Base-by-base conservation (phyloP, 2,888 invertebrate genomes). In the Margaritifera margaritifera region DNA sequence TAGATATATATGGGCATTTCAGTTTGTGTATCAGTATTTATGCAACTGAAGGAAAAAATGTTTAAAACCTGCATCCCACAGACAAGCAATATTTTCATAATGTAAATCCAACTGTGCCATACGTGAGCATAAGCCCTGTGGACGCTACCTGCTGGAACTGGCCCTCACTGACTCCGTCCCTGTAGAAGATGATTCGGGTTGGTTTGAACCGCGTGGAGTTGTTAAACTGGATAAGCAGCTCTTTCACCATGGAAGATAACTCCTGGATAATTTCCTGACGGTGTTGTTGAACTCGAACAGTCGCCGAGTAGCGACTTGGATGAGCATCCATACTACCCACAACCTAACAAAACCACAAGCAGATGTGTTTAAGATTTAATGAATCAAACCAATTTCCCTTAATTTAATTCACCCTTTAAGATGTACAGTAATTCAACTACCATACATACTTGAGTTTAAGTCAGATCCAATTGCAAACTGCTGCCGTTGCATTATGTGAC, bases 301-400 rank as follows among this genome's bases (percentile, higher is more conserved):
- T 98, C 79, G 99, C 99, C 58, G 99, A 97, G 91, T 99, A 99
- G 57, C 99, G 94, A 78, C 97, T 97, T 6, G 99, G 99, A 92
- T 99, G 99, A 72, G 98, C 99, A 92, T 99, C 99, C 98, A 99
- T 99, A 77, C 98, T 98, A 77, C 98, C 99, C 20, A 99, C 99
- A 66, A 99, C 91, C 90, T 90, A 42, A 15, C 15, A 42, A 42
- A 42, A 42, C 42, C 42, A 11, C 2, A 15, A 42, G 42, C 15
- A 71, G 3, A n/a, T n/a, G n/a, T n/a, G n/a, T n/a, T n/a, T n/a
- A 73, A 72, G 51, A 51, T 50, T 11, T 11, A 42, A 42, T 42
- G 11, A 19, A 61, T 61, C 61, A 42, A 3, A 61, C 24, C 6
- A 18, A 8, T 2, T 42, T 31, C 31, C 8, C 31, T 8, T 58